Evolutionary conservation across 2,113 vertebrate genomes (phyloP).

Genomic region (Alces alces): DNA sequence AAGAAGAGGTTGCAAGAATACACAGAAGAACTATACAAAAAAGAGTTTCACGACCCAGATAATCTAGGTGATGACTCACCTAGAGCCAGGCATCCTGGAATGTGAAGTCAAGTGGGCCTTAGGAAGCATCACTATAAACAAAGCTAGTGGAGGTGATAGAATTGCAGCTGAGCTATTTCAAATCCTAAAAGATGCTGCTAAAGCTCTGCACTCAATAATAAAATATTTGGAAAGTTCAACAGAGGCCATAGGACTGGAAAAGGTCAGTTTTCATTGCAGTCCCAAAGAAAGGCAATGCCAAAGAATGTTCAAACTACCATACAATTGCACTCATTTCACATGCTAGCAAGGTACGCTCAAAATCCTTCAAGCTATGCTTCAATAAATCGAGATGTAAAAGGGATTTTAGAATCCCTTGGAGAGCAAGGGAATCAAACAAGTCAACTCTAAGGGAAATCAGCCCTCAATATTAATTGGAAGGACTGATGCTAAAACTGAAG

Average conservation of each 20-base stretch:
- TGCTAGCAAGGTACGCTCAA: neutral
- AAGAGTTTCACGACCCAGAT: neutral
- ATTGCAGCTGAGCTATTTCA: neutral
- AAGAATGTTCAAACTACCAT: neutral
- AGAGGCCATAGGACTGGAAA: neutral
- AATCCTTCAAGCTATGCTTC: neutral
- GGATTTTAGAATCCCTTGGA: neutral
- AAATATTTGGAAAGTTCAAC: neutral
- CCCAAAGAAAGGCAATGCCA: neutral
- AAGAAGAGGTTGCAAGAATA: neutral
- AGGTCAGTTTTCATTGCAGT: neutral
- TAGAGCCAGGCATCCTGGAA: neutral
- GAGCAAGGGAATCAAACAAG: neutral
- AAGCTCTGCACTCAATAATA: neutral
- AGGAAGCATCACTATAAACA: neutral
- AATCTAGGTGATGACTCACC: neutral
- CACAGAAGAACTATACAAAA: neutral
- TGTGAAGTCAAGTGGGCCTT: neutral
- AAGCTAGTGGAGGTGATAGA: neutral
- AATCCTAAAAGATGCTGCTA: neutral
- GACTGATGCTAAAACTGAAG: neutral
- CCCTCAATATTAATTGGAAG: neutral
- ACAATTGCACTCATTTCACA: neutral
- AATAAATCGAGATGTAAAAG: neutral
- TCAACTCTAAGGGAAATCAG: neutral